Evolutionary conservation across 1,140 invertebrate genomes (phyloP).

Genomic region (Drosophila mauritiana): DNA sequence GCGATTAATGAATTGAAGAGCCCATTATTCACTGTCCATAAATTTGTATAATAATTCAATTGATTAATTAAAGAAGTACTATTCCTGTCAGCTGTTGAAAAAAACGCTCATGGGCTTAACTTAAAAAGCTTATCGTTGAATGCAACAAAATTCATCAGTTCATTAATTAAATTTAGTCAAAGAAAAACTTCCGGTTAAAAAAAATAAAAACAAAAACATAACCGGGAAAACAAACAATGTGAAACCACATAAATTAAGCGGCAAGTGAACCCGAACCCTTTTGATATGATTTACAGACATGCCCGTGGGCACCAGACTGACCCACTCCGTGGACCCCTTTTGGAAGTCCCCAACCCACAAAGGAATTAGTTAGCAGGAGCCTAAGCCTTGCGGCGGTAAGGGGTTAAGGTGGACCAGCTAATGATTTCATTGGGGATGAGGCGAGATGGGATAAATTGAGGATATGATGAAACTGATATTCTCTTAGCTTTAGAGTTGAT

Average conservation of each 20-base stretch:
- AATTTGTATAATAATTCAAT: conserved; percentile 50
- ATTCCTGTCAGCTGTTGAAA: not conserved
- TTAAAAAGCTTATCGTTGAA: conserved; percentile 7
- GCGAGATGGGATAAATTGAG: not conserved
- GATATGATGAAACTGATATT: conserved; percentile 13
- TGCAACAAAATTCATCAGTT: conserved; percentile 59
- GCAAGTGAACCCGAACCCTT: conserved; percentile 47
- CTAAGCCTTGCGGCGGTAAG: conserved; percentile 20
- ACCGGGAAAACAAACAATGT: conserved; percentile 41
- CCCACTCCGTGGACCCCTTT: conserved; percentile 22
- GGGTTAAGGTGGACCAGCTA: conserved; percentile 43
- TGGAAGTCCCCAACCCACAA: conserved; percentile 10
- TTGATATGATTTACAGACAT: conserved; percentile 65
- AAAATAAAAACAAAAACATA: conserved; percentile 31
- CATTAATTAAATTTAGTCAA: conserved; percentile 67
- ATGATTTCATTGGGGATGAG: conserved; percentile 63
- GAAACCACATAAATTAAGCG: conserved; percentile 76
- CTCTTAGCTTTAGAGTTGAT: not conserved
- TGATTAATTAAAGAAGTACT: conserved; percentile 53
- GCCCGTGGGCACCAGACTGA: conserved; percentile 38
- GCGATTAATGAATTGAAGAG: conserved; percentile 9
- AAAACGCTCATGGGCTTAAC: conserved; percentile 20
- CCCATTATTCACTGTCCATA: conserved; percentile 7
- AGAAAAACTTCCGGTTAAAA: conserved; percentile 52
- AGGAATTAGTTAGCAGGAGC: conserved; percentile 30